These are phyloP conservation scores for Burhinus bistriatus DNA, from an alignment of 2,113 vertebrate genomes.

Conservation along the genomic window DNA sequence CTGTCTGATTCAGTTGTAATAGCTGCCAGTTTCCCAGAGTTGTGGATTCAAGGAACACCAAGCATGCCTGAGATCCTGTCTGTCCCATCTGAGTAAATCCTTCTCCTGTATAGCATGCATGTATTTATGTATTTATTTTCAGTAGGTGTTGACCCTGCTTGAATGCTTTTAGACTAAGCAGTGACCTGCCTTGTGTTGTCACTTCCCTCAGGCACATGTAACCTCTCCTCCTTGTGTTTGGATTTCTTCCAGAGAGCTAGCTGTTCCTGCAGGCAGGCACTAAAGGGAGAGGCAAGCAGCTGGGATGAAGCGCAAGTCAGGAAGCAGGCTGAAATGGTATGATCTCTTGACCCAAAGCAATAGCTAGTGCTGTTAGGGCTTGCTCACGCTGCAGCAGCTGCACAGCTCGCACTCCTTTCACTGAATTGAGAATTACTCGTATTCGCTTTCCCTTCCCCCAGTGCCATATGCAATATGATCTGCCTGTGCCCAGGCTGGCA, in stretches of 20 bases:
- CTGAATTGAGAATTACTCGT: not conserved
- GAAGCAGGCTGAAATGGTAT: constrained; percentile 2
- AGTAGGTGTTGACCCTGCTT: not conserved
- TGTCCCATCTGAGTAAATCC: not conserved
- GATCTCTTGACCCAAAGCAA: constrained; percentile 2
- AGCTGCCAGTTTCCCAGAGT: not conserved
- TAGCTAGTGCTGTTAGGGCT: not conserved
- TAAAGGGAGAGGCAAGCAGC: not conserved
- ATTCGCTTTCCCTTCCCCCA: not conserved
- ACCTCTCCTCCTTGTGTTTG: not conserved
- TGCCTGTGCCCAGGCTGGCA: not conserved
- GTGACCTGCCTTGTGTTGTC: not conserved
- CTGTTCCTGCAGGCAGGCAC: constrained; percentile 4
- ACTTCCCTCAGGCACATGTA: not conserved
- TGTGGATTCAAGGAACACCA: not conserved
- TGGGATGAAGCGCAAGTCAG: constrained; percentile 5
- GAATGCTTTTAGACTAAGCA: not conserved
- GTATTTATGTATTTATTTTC: not conserved
- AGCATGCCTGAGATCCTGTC: not conserved
- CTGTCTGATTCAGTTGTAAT: not conserved
- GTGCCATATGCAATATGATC: not conserved
- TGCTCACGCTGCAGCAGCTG: not conserved
- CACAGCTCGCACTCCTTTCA: not conserved
- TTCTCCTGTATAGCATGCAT: not conserved
- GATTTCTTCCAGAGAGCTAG: constrained; percentile 23